A percentile compares a stretch with the other conserved stretches of the same genome.
Evolutionary conservation across 2,888 invertebrate genomes (phyloP).

Genomic region (Polydrusus tereticollis): DNA sequence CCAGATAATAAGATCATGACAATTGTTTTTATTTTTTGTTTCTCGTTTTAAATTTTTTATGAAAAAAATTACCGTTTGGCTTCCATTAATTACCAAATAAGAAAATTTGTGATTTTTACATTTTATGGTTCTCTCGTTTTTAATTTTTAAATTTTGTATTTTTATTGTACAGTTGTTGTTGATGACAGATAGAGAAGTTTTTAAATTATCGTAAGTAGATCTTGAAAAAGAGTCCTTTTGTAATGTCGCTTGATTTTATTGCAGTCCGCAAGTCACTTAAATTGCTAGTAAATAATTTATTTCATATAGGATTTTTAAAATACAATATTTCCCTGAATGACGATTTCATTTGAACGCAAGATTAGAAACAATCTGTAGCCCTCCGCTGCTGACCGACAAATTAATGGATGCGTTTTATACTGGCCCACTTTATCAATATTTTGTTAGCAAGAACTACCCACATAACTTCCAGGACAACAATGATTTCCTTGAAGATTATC

Average conservation of each 20-base stretch:
- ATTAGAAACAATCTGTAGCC: too few species aligned
- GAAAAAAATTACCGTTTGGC: conserved; percentile 59
- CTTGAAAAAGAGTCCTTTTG: conserved; percentile 51
- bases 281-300: conserved; percentile 11
- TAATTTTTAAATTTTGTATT: conserved; percentile 28
- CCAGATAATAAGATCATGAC: conserved; percentile 56
- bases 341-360: too few species aligned
- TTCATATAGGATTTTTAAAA: too few species aligned
- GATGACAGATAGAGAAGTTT: conserved; percentile 55
- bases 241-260: conserved; percentile 51
- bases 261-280: not conserved
- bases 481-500: too few species aligned
- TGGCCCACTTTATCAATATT: too few species aligned
- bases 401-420: too few species aligned
- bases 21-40: conserved; percentile 52
- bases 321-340: too few species aligned
- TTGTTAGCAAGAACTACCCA: too few species aligned
- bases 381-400: too few species aligned
- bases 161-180: conserved; percentile 60
- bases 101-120: conserved; percentile 54
- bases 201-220: conserved; percentile 54
- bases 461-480: too few species aligned
- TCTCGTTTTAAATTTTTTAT: conserved; percentile 49
- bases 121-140: conserved; percentile 40
- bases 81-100: conserved; percentile 58